Evolutionary conservation across 2,797 vertebrate species (phyloP), one percentile per base, ranked within the genome.

Genomic region (Sylvilagus floridanus): DNA sequence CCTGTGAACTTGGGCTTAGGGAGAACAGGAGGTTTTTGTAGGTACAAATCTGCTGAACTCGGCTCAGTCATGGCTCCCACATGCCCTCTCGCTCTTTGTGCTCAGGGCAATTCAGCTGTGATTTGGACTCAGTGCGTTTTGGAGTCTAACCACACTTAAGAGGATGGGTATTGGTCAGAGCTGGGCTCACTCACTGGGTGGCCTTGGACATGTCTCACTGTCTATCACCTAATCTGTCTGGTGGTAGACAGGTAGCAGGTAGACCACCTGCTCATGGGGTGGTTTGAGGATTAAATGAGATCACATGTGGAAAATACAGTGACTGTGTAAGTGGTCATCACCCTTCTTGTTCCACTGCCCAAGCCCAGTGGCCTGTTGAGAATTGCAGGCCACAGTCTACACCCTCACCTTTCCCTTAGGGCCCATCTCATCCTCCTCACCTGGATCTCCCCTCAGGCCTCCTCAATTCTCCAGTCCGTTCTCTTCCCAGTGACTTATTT

Each of bases 61-160:
- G 19, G 2, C n/a, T 26, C 32, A 3, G 42, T n/a, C 50, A 9
- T 17, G 16, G 8, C 54, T 60, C 66, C 42, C n/a, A 4, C 1
- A 0, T 47, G 5, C 12, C 63, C 7, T 26, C n/a, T 73, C 7
- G 0, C 4, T 11, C 32, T 83, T 57, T 0, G 0, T 16, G 14
- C 19, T 30, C 54, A 84, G 32, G 7, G 7, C 50, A 42, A 19
- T 35, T 75, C 62, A 57, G 17, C 57, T 78, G 75, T 26, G 16
- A 30, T 30, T 26, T 62, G 60, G 57, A 50, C n/a, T 86, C 75
- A 78, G 65, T 10, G n/a, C 52, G 17, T 50, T 88, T 71, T 72
- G 63, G 71, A 63, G 11, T 62, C n/a, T 77, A n/a, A 47, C 50
- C 73, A 57, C 66, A 35, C 47, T 54, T 77, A 26, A 52, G 54